Base-by-base conservation (phyloP, 2,888 invertebrate species). In the Protonemura montana region DNA sequence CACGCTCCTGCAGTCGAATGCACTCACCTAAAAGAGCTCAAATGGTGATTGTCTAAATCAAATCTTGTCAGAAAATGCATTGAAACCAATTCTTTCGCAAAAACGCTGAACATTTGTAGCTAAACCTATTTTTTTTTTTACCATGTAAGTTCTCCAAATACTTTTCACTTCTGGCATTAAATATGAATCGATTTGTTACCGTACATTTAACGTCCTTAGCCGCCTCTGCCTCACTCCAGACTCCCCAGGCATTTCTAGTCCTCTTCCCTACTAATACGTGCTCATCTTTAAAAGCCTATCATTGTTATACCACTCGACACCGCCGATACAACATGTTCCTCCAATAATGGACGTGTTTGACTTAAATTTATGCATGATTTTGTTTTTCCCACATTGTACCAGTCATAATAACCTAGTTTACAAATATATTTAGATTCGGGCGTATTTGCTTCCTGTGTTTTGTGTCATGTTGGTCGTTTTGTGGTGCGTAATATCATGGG, bases 401-500 rank as follows among this genome's bases (percentile, higher is more conserved):
- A 59, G 16, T 59, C 59, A 59, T 59, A 59, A 59, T 59, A 59
- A 59, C 59, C 59, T 59, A 59, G 59, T 59, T 59, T 59, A 59
- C 59, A 59, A 59, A 59, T 59, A 59, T 59, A 59, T 59, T 59
- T 59, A 10, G 13, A 21, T 13, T 59, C 59, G 59, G 59, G 59
- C 59, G 59, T 59, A 59, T 21, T 59, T 59, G 59, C 59, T 7
- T 59, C 59, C 59, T 59, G 59, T 59, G 59, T 59, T 59, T 59
- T 59, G 59, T 59, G 59, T 59, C 59, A 1, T 35, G 59, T 59
- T 21, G 59, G 59, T 59, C 21, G 59, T 59, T 59, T 10, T 59
- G 59, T 21, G 59, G 59, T 59, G 59, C 59, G 59, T 59, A 59
- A 59, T 59, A 59, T 59, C 59, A 59, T n/a, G 59, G 59, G 59